Percentiles rank a stretch among this genome's conserved stretches.
Conservation (phyloP, 2,797 vertebrate genomes). For the Heliangelus exortis region DNA sequence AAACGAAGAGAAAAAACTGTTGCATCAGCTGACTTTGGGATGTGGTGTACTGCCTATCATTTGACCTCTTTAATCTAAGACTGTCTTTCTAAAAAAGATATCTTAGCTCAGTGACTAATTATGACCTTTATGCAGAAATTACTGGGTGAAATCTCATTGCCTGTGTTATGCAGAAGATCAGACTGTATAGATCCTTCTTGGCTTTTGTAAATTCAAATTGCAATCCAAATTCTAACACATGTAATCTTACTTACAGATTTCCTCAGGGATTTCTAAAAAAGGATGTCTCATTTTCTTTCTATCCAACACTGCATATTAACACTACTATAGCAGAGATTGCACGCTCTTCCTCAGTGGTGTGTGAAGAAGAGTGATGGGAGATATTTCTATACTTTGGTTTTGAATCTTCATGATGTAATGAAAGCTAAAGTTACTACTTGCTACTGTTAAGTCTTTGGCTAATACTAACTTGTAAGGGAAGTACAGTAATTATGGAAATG, state of each 20-base stretch:
- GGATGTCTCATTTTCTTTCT: neutral
- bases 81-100: constrained; percentile 45
- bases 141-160: constrained; percentile 50
- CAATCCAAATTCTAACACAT: constrained; percentile 13
- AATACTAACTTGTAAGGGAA: neutral
- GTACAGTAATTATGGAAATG: neutral
- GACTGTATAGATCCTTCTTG: neutral
- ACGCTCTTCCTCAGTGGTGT: neutral
- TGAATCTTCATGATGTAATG: neutral
- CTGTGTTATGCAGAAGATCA: constrained; percentile 6
- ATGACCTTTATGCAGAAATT: constrained; percentile 53
- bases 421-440: neutral
- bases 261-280: constrained; percentile 6
- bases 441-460: neutral
- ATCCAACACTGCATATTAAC: neutral
- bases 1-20: neutral
- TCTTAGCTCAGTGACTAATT: constrained; percentile 52
- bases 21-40: constrained; percentile 36
- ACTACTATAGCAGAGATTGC: neutral
- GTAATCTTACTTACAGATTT: constrained; percentile 27
- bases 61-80: constrained; percentile 55
- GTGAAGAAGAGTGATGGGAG: neutral
- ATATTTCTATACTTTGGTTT: neutral
- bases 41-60: constrained; percentile 57
- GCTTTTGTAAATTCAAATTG: constrained; percentile 12